phyloP scores from a whole-genome alignment of 2,888 invertebrate species.

The Dorcus parallelipipedus region DNA sequence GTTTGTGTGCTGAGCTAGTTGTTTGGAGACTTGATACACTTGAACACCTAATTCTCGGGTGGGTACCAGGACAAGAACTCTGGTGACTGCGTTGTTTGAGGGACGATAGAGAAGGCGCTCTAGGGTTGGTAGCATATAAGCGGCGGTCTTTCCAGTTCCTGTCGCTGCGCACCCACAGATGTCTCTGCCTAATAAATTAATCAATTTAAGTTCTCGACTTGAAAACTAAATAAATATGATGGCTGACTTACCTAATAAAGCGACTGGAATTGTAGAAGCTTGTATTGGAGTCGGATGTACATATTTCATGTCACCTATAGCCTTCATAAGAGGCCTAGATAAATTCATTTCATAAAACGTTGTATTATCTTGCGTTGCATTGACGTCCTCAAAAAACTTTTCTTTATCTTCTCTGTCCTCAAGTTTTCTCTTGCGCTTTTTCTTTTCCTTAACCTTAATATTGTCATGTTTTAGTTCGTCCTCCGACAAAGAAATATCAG shows the following conservation, averaged over 20 bases:
- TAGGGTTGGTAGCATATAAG: conserved; percentile 96
- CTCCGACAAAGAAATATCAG: conserved; percentile 68
- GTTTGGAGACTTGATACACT: conserved; percentile 91
- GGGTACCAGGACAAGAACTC: conserved; percentile 92
- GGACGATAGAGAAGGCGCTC: conserved; percentile 90
- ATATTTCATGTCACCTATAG: conserved; percentile 84
- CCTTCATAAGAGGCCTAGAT: conserved; percentile 89
- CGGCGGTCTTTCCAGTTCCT: conserved; percentile 97
- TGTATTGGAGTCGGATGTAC: conserved; percentile 97
- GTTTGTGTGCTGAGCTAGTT: conserved; percentile 82
- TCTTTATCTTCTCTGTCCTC: conserved; percentile 53
- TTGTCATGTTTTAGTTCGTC: conserved; percentile 74
- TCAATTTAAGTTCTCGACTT: background rate
- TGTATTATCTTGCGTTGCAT: conserved; percentile 60
- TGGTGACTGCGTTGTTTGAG: conserved; percentile 63
- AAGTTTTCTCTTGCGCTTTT: conserved; percentile 43
- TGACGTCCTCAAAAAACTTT: conserved; percentile 65
- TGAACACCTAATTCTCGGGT: conserved; percentile 97
- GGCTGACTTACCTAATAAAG: conserved; percentile 63
- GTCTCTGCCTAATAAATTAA: conserved; percentile 67
- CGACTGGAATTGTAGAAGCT: conserved; percentile 90
- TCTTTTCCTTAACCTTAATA: conserved; percentile 63
- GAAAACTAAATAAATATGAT: background rate
- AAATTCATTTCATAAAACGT: conserved; percentile 94
- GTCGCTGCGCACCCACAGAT: conserved; percentile 99